phyloP scores from a whole-genome alignment of 1,140 invertebrate genomes.

The Drosophila jambulina region DNA sequence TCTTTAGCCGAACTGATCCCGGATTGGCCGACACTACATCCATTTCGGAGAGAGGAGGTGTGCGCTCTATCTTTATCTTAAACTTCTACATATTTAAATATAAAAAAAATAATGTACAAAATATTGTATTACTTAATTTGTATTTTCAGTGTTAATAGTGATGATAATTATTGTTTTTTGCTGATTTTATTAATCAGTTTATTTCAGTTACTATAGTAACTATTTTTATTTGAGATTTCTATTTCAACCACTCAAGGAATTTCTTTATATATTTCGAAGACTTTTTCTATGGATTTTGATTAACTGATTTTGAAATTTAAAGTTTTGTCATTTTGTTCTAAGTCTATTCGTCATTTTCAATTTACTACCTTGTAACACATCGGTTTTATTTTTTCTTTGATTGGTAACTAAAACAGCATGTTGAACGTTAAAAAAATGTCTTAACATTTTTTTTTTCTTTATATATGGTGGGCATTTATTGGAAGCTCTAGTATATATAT shows the following conservation, averaged over 20 bases:
- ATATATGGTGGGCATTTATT: background rate
- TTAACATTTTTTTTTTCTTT: background rate
- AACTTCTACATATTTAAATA: conserved; percentile 11
- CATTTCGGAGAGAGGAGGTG: conserved; percentile 88
- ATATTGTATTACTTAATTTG: conserved; percentile 14
- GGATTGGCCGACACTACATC: conserved; percentile 97
- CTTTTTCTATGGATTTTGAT: background rate
- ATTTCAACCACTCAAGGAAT: background rate
- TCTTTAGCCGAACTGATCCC: conserved; percentile 97
- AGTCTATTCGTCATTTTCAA: background rate
- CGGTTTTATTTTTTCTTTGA: background rate
- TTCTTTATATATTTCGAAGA: background rate
- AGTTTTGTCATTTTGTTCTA: background rate
- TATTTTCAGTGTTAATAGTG: conserved; percentile 18
- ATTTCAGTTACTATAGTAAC: background rate
- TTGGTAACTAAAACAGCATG: background rate
- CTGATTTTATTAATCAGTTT: conserved; percentile 9
- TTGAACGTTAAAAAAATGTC: background rate
- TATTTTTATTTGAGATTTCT: background rate
- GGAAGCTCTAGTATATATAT: conserved; percentile 1
- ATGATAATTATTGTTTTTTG: conserved; percentile 34
- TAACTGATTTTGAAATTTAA: conserved; percentile 7
- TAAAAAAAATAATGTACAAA: conserved; percentile 10
- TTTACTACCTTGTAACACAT: background rate
- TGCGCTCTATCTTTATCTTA: conserved; percentile 49